Conservation (phyloP, 1,140 invertebrate genomes). For the Solenopsis fugax region DNA sequence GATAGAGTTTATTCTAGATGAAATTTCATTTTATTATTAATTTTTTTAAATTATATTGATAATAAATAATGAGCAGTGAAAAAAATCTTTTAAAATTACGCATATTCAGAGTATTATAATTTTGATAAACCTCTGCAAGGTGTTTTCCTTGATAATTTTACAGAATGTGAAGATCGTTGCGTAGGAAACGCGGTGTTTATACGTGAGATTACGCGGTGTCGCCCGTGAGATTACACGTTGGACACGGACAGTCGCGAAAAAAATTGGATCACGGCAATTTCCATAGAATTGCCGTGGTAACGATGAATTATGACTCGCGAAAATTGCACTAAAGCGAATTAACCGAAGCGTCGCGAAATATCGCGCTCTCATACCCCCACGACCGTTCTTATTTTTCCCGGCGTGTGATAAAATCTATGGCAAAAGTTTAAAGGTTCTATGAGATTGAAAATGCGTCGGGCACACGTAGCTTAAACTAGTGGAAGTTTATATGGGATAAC, state of each 20-base stretch:
- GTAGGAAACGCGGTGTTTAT: conserved; percentile 1
- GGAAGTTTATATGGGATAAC: conserved; percentile 77
- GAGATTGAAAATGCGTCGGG: conserved; percentile 69
- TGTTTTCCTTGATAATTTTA: no score
- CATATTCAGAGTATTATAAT: no score
- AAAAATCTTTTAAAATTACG: no score
- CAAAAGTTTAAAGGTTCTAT: conserved; percentile 64
- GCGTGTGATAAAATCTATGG: neutral
- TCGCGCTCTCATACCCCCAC: neutral
- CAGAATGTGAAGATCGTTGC: neutral
- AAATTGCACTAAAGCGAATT: conserved; percentile 16
- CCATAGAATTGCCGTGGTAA: neutral
- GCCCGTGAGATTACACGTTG: neutral
- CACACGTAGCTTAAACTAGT: conserved; percentile 13
- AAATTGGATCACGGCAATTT: neutral
- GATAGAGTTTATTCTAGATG: no score
- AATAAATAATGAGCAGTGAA: no score
- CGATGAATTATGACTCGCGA: conserved; percentile 8
- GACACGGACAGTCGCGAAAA: neutral
- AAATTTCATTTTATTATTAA: no score
- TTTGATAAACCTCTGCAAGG: no score
- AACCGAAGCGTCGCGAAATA: conserved; percentile 14
- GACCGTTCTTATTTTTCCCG: conserved; percentile 37
- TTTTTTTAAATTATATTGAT: no score
- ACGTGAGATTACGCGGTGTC: no score